Evolutionary conservation across 2,797 vertebrate species (phyloP).

Genomic region (Lerista edwardsae): DNA sequence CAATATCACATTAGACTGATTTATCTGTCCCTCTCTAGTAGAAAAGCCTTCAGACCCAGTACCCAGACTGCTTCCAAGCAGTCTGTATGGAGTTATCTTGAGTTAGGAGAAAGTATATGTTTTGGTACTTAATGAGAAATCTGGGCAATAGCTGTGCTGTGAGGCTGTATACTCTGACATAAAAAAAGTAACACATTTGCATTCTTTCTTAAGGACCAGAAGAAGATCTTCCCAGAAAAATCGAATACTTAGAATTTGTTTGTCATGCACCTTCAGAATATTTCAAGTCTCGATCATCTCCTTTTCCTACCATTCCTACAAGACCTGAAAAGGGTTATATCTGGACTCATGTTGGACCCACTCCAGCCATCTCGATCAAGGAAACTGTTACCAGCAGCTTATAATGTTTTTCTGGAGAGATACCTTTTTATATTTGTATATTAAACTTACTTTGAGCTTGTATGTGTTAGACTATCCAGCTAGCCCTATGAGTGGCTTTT

Average conservation of each 20-base stretch:
- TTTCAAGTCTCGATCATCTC: slow-evolving; percentile 94
- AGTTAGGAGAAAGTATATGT: not conserved
- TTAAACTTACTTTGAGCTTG: not conserved
- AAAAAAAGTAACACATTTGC: not conserved
- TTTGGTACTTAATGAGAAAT: not conserved
- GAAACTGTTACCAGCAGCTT: slow-evolving; percentile 85
- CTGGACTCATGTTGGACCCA: slow-evolving; percentile 95
- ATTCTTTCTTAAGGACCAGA: slow-evolving; percentile 85
- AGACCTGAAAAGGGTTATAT: slow-evolving; percentile 94
- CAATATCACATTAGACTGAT: not conserved
- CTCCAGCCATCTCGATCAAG: slow-evolving; percentile 87
- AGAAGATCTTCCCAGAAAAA: slow-evolving; percentile 97
- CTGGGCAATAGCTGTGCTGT: not conserved
- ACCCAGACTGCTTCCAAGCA: not conserved
- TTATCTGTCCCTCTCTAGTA: not conserved
- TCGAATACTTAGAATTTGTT: slow-evolving; percentile 98
- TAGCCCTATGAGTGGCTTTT: slow-evolving; percentile 20
- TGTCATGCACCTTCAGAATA: slow-evolving; percentile 98
- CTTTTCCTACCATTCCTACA: slow-evolving; percentile 92
- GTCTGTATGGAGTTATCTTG: not conserved
- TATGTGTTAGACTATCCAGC: not conserved
- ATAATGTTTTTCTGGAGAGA: slow-evolving; percentile 64
- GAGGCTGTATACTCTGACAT: not conserved
- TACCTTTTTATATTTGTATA: slow-evolving; percentile 25
- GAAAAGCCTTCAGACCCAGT: not conserved